Evolutionary conservation across 1,140 invertebrate genomes (phyloP).

Genomic region (Sarcophaga peregrina): DNA sequence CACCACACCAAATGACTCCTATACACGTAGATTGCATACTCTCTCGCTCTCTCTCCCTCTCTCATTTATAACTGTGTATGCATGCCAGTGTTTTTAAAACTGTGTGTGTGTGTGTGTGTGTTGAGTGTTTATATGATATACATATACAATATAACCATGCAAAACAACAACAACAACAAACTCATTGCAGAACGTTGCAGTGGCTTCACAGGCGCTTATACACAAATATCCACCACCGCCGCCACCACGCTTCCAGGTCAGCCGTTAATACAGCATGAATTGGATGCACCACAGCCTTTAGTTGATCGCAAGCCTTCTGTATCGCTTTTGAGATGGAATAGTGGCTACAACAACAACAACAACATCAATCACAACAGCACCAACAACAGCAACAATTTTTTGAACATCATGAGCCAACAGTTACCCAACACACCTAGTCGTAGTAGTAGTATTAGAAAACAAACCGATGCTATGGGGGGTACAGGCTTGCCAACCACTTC

Average conservation of each 20-base stretch:
- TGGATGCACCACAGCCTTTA: constrained; percentile 69
- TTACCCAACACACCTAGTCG: not conserved
- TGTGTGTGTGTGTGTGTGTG: too few relatives aligned
- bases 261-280: constrained; percentile 64
- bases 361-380: constrained; percentile 48
- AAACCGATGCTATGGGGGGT: constrained; percentile 50
- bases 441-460: constrained; percentile 36
- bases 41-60: not conserved
- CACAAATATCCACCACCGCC: constrained; percentile 53
- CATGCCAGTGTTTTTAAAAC: not conserved
- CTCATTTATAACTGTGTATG: not conserved
- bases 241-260: constrained; percentile 60
- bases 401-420: not conserved
- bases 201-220: constrained; percentile 68
- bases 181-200: constrained; percentile 68
- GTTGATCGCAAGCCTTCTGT: constrained; percentile 69
- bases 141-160: not conserved
- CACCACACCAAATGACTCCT: too few relatives aligned
- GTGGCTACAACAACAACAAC: constrained; percentile 50
- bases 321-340: constrained; percentile 68
- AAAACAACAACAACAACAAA: constrained; percentile 45
- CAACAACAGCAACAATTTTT: not conserved
- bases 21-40: not conserved
- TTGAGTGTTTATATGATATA: not conserved
- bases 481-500: constrained; percentile 48